These are phyloP conservation scores for Dolichallabes microphthalmus DNA, from an alignment of 2,113 vertebrate species.

Conservation along the genomic window DNA sequence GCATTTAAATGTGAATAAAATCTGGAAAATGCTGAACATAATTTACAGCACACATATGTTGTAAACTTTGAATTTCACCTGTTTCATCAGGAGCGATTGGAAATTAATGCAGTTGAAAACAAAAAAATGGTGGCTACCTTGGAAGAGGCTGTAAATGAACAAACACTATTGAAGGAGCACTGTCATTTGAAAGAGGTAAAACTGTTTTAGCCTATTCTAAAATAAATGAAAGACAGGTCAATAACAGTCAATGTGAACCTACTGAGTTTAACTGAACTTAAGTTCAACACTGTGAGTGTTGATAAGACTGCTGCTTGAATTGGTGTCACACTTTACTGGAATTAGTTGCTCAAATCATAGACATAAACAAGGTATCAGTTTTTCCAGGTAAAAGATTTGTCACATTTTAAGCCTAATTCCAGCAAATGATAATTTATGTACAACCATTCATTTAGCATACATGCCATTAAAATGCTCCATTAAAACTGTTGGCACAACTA, in stretches of 20 bases:
- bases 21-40: not conserved
- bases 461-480: not conserved
- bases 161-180: conserved; percentile 65
- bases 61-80: not conserved
- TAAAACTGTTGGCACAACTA: not conserved
- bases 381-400: not conserved
- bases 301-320: not conserved
- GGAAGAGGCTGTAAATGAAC: conserved; percentile 69
- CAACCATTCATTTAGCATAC: not conserved
- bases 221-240: not conserved
- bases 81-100: conserved; percentile 65
- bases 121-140: conserved; percentile 64
- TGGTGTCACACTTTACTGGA: not conserved
- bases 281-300: not conserved
- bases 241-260: not conserved
- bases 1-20: not conserved
- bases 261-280: not conserved
- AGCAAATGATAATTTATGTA: not conserved
- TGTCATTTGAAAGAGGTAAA: conserved; percentile 72
- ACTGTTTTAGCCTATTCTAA: conserved; percentile 10
- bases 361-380: not conserved
- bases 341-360: not conserved
- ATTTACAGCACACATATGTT: not conserved
- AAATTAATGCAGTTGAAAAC: conserved; percentile 65
- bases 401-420: not conserved